phyloP scores from a whole-genome alignment of 2,888 invertebrate genomes.

The Anoplius nigerrimus region DNA sequence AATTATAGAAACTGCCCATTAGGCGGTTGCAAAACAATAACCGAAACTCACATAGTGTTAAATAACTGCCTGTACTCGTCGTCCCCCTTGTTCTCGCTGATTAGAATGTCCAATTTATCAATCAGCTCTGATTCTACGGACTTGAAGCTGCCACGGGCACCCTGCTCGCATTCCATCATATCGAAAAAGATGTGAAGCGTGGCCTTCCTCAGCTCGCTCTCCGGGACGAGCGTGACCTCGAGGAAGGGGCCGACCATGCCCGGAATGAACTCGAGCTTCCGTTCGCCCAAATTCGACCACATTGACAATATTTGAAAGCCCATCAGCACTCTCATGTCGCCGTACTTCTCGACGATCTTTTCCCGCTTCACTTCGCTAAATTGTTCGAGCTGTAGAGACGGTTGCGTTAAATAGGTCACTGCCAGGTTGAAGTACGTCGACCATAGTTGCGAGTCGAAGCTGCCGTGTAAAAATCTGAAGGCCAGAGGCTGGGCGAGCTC shows the following conservation, averaged over 20 bases:
- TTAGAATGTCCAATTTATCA: constrained; percentile 93
- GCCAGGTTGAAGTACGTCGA: constrained; percentile 87
- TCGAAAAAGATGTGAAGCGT: constrained; percentile 95
- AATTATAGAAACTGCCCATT: too few species aligned
- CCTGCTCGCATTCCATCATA: constrained; percentile 95
- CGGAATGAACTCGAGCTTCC: constrained; percentile 92
- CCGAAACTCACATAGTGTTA: constrained; percentile 90
- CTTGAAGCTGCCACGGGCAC: constrained; percentile 89
- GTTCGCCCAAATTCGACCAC: constrained; percentile 92
- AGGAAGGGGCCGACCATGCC: constrained; percentile 95
- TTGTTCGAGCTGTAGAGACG: constrained; percentile 86
- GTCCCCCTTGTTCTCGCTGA: constrained; percentile 95
- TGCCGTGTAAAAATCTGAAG: constrained; percentile 85
- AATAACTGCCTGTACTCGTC: constrained; percentile 95
- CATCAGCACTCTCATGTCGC: constrained; percentile 94
- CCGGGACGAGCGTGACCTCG: constrained; percentile 93
- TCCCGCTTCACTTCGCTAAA: constrained; percentile 88
- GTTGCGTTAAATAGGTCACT: constrained; percentile 88
- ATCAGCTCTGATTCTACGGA: constrained; percentile 95
- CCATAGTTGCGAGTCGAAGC: constrained; percentile 80
- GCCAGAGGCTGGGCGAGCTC: constrained; percentile 92
- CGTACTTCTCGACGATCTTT: constrained; percentile 86
- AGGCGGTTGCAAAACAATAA: too few species aligned
- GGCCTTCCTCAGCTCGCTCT: constrained; percentile 89
- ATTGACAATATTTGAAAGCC: constrained; percentile 93